Conservation (phyloP, 1,140 invertebrate species). For the Lysiphlebus fabarum region DNA sequence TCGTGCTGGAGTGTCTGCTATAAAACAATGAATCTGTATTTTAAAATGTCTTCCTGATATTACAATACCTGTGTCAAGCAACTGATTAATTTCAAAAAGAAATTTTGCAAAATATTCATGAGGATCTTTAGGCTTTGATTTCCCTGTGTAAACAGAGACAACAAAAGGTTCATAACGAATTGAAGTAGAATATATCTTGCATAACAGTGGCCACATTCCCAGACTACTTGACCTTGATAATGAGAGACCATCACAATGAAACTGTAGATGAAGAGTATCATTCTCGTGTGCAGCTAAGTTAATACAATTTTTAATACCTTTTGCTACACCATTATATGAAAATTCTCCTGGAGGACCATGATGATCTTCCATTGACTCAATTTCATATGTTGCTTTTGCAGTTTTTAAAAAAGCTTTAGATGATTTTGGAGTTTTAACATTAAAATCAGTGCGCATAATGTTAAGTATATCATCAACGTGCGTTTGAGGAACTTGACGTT, state of each 20-base stretch:
- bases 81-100: constrained; percentile 23
- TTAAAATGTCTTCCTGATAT: constrained; percentile 11
- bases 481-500: no score
- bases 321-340: no score
- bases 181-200: constrained; percentile 11
- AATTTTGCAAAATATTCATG: constrained; percentile 21
- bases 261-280: no score
- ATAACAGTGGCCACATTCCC: constrained; percentile 20
- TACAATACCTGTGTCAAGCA: constrained; percentile 16
- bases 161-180: constrained; percentile 20
- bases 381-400: no score
- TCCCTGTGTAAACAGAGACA: constrained; percentile 19
- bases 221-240: constrained; percentile 19
- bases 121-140: constrained; percentile 14
- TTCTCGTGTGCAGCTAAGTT: no score
- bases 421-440: no score
- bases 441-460: no score
- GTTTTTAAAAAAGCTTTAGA: no score
- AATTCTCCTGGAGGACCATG: no score
- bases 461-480: no score
- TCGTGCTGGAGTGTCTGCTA: constrained; percentile 20
- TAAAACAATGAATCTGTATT: constrained; percentile 17
- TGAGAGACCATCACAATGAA: constrained; percentile 17
- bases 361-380: no score
- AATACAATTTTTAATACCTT: no score